phyloP scores from a whole-genome alignment of 2,797 vertebrate species.

The Myotis planiceps region DNA sequence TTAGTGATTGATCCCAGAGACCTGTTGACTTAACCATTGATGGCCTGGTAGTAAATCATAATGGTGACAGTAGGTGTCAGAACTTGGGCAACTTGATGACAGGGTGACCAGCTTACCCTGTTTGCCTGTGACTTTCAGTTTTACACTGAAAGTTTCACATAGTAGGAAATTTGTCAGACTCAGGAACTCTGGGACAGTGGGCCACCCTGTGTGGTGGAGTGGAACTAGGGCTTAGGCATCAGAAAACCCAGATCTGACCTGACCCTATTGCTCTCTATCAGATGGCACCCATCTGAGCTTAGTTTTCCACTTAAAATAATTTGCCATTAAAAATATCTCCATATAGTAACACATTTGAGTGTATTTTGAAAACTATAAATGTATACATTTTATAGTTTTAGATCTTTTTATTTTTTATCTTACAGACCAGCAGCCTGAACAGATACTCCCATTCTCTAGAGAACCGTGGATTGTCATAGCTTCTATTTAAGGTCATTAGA shows the following conservation, averaged over 20 bases:
- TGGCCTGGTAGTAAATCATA: slow-evolving; percentile 17
- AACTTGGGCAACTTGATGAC: neutral
- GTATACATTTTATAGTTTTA: neutral
- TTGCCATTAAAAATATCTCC: slow-evolving; percentile 4
- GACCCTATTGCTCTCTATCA: neutral
- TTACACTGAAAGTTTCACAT: neutral
- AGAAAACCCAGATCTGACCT: neutral
- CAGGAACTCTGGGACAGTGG: neutral
- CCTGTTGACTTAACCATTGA: slow-evolving; percentile 58
- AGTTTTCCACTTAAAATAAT: neutral
- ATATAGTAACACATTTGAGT: neutral
- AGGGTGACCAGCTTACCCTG: neutral
- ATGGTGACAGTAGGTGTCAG: neutral
- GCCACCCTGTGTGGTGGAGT: neutral
- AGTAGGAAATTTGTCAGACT: neutral
- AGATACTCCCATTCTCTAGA: neutral
- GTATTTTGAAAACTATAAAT: neutral
- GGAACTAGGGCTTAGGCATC: neutral
- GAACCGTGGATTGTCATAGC: neutral
- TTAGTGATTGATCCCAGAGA: slow-evolving; percentile 64
- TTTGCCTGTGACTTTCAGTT: neutral
- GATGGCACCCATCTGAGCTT: neutral
- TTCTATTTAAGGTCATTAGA: neutral
- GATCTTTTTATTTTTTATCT: slow-evolving; percentile 14
- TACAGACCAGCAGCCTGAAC: neutral